Evolutionary conservation across 2,113 vertebrate species (phyloP), one percentile per base, ranked within the genome.

Genomic region (Ibidorhyncha struthersii): DNA sequence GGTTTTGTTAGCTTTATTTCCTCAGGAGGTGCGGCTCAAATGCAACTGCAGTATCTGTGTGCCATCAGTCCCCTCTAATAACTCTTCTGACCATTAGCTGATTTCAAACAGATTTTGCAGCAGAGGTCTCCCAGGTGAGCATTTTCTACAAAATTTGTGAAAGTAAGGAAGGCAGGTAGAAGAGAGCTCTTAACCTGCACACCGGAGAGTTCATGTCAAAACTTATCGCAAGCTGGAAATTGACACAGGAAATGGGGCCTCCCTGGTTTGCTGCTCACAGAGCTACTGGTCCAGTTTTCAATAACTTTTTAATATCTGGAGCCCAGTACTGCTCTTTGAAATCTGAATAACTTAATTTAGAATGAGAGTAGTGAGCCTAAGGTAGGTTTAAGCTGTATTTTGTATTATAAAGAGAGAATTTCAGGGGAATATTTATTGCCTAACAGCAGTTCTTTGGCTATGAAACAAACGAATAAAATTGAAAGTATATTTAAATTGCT

Each of bases 181-280:
- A 65, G 0, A 3, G 62, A 23, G 17, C 47, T 65, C 26, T 55
- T 82, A 82, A 67, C 40, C 34, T 63, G 29, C 23, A 23, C 11
- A 1, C 36, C 2, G 3, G 66, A 76, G 73, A 34, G 27, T 43
- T 91, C 11, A 29, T 0, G 0, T 70, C 49, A 66, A 7, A 1
- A 0, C n/a, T 88, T 82, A 43, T 25, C 50, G 86, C 22, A 22
- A 4, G 29, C 55, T 78, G 86, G 80, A 89, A 86, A 52, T 25
- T 14, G 65, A 43, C 59, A 40, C 38, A 65, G 81, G 89, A 90
- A 91, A 34, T 47, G 18, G 16, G 32, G 5, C 65, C 45, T 86
- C 34, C 7, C 34, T 79, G 38, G 4, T 71, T 53, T 95, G 66
- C 53, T 93, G 61, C 53, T 77, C 14, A 1, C 53, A 70, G 62